A percentile compares a stretch with the other conserved stretches of the same genome.
These are phyloP conservation scores for Drosophila tanythrix DNA, from an alignment of 2,888 invertebrate species.

Conservation along the genomic window DNA sequence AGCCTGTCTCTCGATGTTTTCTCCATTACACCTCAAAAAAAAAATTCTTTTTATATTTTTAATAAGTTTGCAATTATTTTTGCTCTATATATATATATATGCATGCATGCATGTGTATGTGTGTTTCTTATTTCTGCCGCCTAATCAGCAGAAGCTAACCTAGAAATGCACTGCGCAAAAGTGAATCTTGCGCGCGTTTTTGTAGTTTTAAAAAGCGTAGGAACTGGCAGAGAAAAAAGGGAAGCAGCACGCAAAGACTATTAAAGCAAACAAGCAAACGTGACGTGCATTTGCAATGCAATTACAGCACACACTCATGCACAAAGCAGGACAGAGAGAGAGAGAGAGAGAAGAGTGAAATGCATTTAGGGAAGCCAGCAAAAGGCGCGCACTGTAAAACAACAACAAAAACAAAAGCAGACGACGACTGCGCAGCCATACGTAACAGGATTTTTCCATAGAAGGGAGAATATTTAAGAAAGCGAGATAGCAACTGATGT, in stretches of 20 bases:
- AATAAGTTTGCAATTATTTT: slow-evolving; percentile 21
- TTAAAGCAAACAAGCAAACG: slow-evolving; percentile 37
- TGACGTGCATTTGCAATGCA: slow-evolving; percentile 40
- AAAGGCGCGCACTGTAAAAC: slow-evolving; percentile 61
- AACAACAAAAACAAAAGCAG: slow-evolving; percentile 31
- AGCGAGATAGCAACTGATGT: slow-evolving; percentile 30
- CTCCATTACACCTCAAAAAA: slow-evolving; percentile 5
- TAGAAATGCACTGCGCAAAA: slow-evolving; percentile 45
- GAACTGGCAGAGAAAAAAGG: slow-evolving; percentile 31
- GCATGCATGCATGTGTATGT: slow-evolving; percentile 11
- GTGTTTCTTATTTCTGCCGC: slow-evolving; percentile 23
- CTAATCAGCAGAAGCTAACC: slow-evolving; percentile 54
- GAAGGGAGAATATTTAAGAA: slow-evolving; percentile 17
- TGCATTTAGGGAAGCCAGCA: slow-evolving; percentile 52
- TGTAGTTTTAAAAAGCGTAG: slow-evolving; percentile 13
- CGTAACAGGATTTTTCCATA: slow-evolving; percentile 61
- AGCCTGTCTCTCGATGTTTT: slow-evolving; percentile 7
- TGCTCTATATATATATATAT: not conserved
- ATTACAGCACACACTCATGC: slow-evolving; percentile 39
- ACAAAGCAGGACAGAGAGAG: not conserved
- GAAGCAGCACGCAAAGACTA: slow-evolving; percentile 21
- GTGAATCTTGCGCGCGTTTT: slow-evolving; percentile 49
- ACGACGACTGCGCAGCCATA: slow-evolving; percentile 26
- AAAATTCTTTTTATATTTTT: not conserved
- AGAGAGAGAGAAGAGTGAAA: slow-evolving; percentile 18